Percentiles rank a stretch among this genome's conserved stretches.
phyloP scores from a whole-genome alignment of 1,140 invertebrate species.

The Alviniconcha marisindica region DNA sequence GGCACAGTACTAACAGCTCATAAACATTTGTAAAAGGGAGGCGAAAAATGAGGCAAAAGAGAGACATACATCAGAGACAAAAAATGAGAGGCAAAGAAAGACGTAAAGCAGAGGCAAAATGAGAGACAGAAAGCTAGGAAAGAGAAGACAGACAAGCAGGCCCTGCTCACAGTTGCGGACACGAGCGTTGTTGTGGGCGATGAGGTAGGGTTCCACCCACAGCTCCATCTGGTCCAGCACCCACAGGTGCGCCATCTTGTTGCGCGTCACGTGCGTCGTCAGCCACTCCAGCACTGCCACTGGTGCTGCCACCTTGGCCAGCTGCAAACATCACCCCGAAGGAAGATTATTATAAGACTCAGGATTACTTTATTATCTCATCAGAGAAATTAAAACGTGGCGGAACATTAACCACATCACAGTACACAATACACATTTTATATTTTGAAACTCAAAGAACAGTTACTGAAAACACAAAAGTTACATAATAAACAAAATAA shows the following conservation, averaged over 20 bases:
- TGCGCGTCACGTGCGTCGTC: slow-evolving; percentile 86
- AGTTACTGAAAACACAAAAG: too few relatives aligned
- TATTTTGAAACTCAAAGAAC: too few relatives aligned
- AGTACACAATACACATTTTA: too few relatives aligned
- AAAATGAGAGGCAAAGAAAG: background rate
- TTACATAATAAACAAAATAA: too few relatives aligned
- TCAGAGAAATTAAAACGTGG: too few relatives aligned
- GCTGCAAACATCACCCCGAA: slow-evolving; percentile 57
- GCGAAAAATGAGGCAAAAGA: too few relatives aligned
- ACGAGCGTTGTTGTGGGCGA: slow-evolving; percentile 89
- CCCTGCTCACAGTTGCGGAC: slow-evolving; percentile 84
- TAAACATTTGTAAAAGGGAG: too few relatives aligned
- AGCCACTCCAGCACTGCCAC: slow-evolving; percentile 95
- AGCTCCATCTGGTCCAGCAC: slow-evolving; percentile 90
- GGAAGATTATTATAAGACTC: too few relatives aligned
- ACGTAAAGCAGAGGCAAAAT: too few relatives aligned
- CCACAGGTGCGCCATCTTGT: slow-evolving; percentile 92
- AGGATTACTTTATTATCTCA: too few relatives aligned
- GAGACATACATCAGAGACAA: background rate
- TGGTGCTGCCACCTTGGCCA: slow-evolving; percentile 91
- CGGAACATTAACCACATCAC: background rate
- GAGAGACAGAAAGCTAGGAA: background rate
- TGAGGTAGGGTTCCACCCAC: slow-evolving; percentile 93
- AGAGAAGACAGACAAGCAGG: background rate
- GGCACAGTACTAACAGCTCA: too few relatives aligned